These are phyloP conservation scores for Hirtodrosophila trivittata DNA, from an alignment of 2,888 invertebrate species.

Conservation along the genomic window DNA sequence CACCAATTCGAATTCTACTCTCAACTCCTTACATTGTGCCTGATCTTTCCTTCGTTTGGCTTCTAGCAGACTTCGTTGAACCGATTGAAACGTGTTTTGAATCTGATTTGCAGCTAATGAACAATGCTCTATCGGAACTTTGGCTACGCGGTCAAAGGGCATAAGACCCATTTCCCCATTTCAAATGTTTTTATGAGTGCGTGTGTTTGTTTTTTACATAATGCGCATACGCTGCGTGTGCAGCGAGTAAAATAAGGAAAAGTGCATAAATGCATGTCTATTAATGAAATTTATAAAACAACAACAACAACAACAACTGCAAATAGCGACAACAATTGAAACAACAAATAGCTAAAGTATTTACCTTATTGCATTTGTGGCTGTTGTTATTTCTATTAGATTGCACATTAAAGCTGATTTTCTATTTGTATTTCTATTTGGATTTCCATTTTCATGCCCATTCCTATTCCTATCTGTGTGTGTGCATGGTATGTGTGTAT, in stretches of 20 bases:
- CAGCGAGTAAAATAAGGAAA: slow-evolving; percentile 32
- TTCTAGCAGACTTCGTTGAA: too few relatives aligned
- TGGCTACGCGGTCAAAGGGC: too few relatives aligned
- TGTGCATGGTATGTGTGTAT: neutral
- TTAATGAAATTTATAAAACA: slow-evolving; percentile 63
- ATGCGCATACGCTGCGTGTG: slow-evolving; percentile 38
- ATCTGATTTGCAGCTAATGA: too few relatives aligned
- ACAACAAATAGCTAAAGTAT: slow-evolving; percentile 16
- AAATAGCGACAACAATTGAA: slow-evolving; percentile 1
- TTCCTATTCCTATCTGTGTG: neutral
- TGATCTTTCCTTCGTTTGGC: too few relatives aligned
- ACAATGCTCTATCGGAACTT: too few relatives aligned
- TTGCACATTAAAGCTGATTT: slow-evolving; percentile 71
- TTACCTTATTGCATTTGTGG: slow-evolving; percentile 47
- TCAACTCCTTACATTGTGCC: too few relatives aligned
- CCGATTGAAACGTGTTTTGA: too few relatives aligned
- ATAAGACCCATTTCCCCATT: too few relatives aligned
- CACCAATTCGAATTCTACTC: too few relatives aligned
- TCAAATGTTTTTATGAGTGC: too few relatives aligned
- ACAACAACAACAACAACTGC: slow-evolving; percentile 15
- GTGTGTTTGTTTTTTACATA: slow-evolving; percentile 47
- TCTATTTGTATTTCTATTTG: slow-evolving; percentile 55
- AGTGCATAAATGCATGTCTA: slow-evolving; percentile 69
- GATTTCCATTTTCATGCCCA: too few relatives aligned
- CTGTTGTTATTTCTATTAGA: slow-evolving; percentile 74